Conservation (phyloP, 2,888 invertebrate genomes). For the Muschampia plurimacula region DNA sequence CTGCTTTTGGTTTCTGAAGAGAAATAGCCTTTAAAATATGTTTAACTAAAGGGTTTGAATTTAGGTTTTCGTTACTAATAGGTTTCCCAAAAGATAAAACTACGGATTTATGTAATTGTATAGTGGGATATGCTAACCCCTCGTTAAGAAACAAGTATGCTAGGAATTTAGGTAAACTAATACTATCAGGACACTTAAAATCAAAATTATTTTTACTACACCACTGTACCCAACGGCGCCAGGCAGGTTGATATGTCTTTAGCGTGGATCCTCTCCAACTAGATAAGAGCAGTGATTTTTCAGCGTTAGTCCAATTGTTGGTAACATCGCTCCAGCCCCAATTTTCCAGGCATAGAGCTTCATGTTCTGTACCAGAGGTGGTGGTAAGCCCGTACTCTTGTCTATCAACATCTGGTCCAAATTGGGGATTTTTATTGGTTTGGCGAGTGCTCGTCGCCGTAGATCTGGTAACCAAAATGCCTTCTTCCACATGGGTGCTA, state of each 20-base stretch:
- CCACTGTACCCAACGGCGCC: background rate
- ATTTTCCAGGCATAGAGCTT: slow-evolving; percentile 41
- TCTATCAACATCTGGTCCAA: background rate
- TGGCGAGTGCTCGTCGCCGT: background rate
- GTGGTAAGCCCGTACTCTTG: background rate
- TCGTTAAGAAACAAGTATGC: background rate
- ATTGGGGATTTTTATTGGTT: background rate
- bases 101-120: background rate
- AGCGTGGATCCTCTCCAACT: background rate
- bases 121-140: background rate
- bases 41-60: slow-evolving; percentile 29
- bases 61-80: background rate
- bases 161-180: background rate
- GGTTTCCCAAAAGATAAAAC: background rate
- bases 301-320: slow-evolving; percentile 21
- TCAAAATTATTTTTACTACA: background rate
- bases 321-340: slow-evolving; percentile 40
- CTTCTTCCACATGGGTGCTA: background rate
- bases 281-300: background rate
- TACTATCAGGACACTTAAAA: background rate
- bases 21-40: slow-evolving; percentile 41
- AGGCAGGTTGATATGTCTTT: background rate
- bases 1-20: background rate
- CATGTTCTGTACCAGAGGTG: slow-evolving; percentile 31
- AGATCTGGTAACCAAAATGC: slow-evolving; percentile 2